These are phyloP conservation scores for Dipodomys merriami DNA, from an alignment of 2,113 vertebrate genomes.

Conservation along the genomic window DNA sequence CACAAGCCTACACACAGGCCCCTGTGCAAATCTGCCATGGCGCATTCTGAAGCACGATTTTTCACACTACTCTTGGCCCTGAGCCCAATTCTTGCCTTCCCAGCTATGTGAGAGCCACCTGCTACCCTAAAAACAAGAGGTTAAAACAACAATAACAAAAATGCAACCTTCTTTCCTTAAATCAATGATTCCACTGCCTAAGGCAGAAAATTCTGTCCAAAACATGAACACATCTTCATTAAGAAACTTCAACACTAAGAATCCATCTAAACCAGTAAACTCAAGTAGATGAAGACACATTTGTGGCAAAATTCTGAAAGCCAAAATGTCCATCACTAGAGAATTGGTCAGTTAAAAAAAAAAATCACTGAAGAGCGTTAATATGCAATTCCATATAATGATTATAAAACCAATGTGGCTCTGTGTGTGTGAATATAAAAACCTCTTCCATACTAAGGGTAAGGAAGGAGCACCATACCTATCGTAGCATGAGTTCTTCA, in stretches of 20 bases:
- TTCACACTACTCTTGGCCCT: not conserved
- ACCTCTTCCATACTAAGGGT: not conserved
- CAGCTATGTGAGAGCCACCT: not conserved
- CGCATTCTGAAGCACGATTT: not conserved
- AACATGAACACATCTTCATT: not conserved
- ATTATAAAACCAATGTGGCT: too few species aligned
- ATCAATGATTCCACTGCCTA: not conserved
- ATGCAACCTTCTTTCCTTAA: not conserved
- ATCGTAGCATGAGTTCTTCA: not conserved
- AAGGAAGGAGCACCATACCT: not conserved
- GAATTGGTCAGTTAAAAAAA: not conserved
- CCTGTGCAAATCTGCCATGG: not conserved
- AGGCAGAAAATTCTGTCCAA: slow-evolving; percentile 23
- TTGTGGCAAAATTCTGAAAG: slow-evolving; percentile 6
- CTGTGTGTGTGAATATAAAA: not conserved
- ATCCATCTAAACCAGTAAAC: not conserved
- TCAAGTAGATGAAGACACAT: not conserved
- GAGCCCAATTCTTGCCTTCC: not conserved
- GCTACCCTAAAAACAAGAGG: not conserved
- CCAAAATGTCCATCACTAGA: not conserved
- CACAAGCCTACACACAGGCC: accelerated
- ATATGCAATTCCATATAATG: not conserved
- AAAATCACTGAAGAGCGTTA: not conserved
- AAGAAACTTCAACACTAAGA: slow-evolving; percentile 33
- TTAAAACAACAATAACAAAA: not conserved